phyloP scores from a whole-genome alignment of 2,797 vertebrate species.

The Catostomus latipinnis region DNA sequence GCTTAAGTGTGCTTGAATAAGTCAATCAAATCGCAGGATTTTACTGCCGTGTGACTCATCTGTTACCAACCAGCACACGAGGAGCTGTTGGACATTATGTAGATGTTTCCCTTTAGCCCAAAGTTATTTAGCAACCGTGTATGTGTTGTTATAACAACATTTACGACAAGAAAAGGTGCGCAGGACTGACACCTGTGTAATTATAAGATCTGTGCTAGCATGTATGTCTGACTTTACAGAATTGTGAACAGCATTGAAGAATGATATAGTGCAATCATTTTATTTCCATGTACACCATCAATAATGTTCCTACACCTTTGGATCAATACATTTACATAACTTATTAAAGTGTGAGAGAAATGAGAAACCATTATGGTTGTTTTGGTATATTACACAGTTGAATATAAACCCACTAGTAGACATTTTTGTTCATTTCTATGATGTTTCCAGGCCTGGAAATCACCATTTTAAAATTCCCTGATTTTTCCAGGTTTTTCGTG shows the following conservation, averaged over 20 bases:
- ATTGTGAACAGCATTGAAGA: background rate
- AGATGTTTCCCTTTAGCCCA: background rate
- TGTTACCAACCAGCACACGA: slow-evolving; percentile 3
- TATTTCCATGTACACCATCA: slow-evolving; percentile 28
- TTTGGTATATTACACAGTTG: too few species aligned
- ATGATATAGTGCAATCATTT: background rate
- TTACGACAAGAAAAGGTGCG: background rate
- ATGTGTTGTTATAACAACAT: background rate
- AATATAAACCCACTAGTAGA: too few species aligned
- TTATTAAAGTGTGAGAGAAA: background rate
- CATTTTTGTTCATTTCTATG: too few species aligned
- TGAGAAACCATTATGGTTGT: background rate
- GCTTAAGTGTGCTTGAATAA: slow-evolving; percentile 32
- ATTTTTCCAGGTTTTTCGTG: background rate
- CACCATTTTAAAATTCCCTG: too few species aligned
- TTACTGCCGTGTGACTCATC: slow-evolving; percentile 17
- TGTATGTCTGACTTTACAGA: background rate
- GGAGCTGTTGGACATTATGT: background rate
- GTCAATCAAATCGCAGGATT: slow-evolving; percentile 52
- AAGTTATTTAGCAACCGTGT: background rate
- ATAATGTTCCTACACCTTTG: background rate
- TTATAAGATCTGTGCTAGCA: slow-evolving; percentile 1
- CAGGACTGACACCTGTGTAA: slow-evolving; percentile 26
- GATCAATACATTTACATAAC: background rate
- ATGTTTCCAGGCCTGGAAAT: background rate